A percentile compares a stretch with the other conserved stretches of the same genome.
Conservation (phyloP, 2,113 vertebrate species). For the Marmota monax region DNA sequence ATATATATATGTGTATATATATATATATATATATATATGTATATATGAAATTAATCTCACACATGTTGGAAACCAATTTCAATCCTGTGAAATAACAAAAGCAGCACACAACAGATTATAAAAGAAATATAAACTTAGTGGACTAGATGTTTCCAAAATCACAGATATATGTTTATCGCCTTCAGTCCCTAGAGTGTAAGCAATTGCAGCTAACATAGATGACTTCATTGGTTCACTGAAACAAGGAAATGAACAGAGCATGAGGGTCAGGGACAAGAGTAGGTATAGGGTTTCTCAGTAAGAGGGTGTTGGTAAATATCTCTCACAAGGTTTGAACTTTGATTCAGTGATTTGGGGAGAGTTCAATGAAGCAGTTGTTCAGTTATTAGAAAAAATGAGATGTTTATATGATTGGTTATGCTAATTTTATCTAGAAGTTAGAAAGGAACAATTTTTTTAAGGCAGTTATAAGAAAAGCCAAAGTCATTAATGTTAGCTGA, state of each 20-base stretch:
- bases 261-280: rapidly evolving
- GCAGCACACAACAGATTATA: not conserved
- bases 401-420: not conserved
- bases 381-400: not conserved
- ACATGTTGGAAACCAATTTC: not conserved
- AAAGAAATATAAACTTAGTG: not conserved
- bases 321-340: not conserved
- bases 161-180: not conserved
- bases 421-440: not conserved
- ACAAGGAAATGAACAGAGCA: not conserved
- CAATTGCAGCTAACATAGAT: not conserved
- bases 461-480: not conserved
- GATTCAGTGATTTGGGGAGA: not conserved
- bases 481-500: not conserved
- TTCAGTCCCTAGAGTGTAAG: not conserved
- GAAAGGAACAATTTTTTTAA: not conserved
- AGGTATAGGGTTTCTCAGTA: not conserved
- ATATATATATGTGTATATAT: too few relatives aligned
- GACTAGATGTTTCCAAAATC: not conserved
- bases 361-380: not conserved
- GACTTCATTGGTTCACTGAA: not conserved
- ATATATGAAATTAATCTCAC: not conserved
- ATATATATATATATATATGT: not conserved
- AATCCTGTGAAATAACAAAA: not conserved
- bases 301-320: not conserved